Evolutionary conservation across 2,888 invertebrate species (phyloP).

Genomic region (Endomychus coccineus): DNA sequence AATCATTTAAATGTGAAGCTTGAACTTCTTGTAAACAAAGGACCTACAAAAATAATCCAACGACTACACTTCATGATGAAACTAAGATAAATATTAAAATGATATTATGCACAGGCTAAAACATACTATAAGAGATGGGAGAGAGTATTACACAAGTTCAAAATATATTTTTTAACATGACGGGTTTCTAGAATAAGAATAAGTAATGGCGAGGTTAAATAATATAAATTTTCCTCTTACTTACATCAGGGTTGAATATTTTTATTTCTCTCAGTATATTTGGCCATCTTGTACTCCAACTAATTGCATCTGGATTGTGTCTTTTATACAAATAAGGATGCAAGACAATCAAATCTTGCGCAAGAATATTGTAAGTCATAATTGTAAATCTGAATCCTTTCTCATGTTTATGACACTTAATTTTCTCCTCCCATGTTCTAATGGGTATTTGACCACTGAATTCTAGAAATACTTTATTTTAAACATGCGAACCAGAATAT

Average conservation of each 20-base stretch:
- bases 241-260: constrained; percentile 54
- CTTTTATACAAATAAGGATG: constrained; percentile 66
- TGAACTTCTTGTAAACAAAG: constrained; percentile 90
- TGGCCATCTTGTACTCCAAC: constrained; percentile 62
- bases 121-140: too few relatives aligned
- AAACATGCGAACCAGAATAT: too few relatives aligned
- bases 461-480: too few relatives aligned
- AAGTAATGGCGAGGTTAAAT: too few relatives aligned
- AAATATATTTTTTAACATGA: too few relatives aligned
- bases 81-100: neutral
- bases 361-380: constrained; percentile 82
- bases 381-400: constrained; percentile 54
- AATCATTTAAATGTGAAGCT: constrained; percentile 54
- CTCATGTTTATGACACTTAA: constrained; percentile 9
- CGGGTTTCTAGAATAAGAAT: too few relatives aligned
- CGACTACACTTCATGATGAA: too few relatives aligned
- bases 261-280: constrained; percentile 53
- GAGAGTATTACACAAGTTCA: too few relatives aligned
- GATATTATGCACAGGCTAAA: too few relatives aligned
- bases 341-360: constrained; percentile 69
- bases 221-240: too few relatives aligned
- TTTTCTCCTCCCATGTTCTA: constrained; percentile 9
- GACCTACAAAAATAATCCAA: constrained; percentile 52
- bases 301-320: constrained; percentile 52
- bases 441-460: too few relatives aligned